Evolutionary conservation across 2,797 vertebrate genomes (phyloP).

Genomic region (Moxostoma hubbsi): DNA sequence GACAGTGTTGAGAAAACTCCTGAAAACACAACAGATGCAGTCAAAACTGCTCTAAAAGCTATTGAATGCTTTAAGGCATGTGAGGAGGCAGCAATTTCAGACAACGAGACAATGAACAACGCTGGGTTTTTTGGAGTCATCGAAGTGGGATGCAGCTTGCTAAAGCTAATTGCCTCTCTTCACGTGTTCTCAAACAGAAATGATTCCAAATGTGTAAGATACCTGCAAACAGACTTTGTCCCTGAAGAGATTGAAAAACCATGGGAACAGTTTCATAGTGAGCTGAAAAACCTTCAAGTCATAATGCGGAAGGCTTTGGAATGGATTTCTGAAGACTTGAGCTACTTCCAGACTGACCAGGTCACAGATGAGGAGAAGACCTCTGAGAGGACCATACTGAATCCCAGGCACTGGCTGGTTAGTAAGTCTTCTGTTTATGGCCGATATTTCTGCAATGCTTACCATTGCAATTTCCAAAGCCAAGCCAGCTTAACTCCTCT

Average conservation of each 20-base stretch:
- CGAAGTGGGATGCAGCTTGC: conserved; percentile 78
- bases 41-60: conserved; percentile 79
- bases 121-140: conserved; percentile 79
- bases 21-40: conserved; percentile 65
- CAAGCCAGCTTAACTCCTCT: conserved; percentile 59
- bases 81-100: conserved; percentile 74
- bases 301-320: conserved; percentile 78
- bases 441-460: conserved; percentile 72
- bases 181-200: conserved; percentile 69
- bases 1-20: conserved; percentile 65
- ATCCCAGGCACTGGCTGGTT: conserved; percentile 78
- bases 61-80: conserved; percentile 80
- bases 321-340: conserved; percentile 85
- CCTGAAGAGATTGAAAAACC: conserved; percentile 70
- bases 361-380: conserved; percentile 65
- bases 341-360: conserved; percentile 85
- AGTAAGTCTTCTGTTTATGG: conserved; percentile 74
- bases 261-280: conserved; percentile 77
- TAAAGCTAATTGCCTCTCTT: conserved; percentile 75
- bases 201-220: conserved; percentile 71
- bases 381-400: conserved; percentile 69
- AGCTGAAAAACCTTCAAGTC: conserved; percentile 75
- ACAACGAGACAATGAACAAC: conserved; percentile 72
- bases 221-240: conserved; percentile 79
- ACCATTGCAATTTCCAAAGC: neutral